Conservation (phyloP, 2,113 vertebrate species). For the Regulus satrapa region DNA sequence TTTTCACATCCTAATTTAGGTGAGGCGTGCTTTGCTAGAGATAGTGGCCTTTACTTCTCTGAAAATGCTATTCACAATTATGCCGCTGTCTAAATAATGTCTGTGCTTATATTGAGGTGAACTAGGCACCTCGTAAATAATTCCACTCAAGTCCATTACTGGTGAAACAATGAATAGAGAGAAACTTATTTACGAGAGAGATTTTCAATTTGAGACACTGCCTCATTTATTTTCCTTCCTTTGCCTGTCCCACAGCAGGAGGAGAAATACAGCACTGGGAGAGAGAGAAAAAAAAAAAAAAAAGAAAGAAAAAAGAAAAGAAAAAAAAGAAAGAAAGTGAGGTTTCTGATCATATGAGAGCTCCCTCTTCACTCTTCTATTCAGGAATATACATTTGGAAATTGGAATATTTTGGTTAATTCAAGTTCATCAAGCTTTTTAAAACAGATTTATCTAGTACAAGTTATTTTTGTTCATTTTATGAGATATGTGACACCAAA, state of each 20-base stretch:
- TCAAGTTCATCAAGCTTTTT: not conserved
- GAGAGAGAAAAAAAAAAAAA: too few relatives aligned
- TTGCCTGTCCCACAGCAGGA: not conserved
- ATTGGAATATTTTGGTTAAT: not conserved
- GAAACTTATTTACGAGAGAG: not conserved
- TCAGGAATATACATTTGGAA: not conserved
- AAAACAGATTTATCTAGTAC: not conserved
- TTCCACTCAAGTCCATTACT: not conserved
- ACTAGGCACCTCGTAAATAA: conserved; percentile 26
- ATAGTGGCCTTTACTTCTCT: conserved; percentile 44
- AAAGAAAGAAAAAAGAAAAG: not conserved
- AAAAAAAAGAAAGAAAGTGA: not conserved
- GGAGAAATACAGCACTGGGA: not conserved
- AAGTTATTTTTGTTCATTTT: not conserved
- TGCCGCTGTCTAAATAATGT: not conserved
- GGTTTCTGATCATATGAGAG: not conserved
- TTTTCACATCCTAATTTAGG: conserved; percentile 23
- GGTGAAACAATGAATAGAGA: not conserved
- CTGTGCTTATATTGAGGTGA: conserved; percentile 33
- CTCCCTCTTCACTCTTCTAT: not conserved
- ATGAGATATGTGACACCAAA: not conserved
- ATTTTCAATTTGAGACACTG: not conserved
- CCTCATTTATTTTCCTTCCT: not conserved
- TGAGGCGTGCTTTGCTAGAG: not conserved
- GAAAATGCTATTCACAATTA: conserved; percentile 37